A percentile compares a stretch with the other conserved stretches of the same genome.
Conservation (phyloP, 2,113 vertebrate species). For the Coptodon bakossiorum region DNA sequence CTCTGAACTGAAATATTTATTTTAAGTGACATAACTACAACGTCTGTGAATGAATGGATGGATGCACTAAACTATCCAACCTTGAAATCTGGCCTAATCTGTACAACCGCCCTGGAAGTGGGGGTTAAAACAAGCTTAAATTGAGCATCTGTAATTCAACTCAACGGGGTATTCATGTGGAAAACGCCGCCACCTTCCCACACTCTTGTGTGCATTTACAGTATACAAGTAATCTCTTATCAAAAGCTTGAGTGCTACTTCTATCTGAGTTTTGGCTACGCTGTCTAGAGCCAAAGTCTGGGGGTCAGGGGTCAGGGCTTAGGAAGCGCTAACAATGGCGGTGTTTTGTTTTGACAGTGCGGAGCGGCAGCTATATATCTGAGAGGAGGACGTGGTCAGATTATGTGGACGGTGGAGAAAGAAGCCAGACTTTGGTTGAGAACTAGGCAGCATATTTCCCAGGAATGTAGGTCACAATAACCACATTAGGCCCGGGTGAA, state of each 20-base stretch:
- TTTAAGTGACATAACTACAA: background rate
- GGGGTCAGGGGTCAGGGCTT: constrained; percentile 48
- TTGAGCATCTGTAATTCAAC: constrained; percentile 62
- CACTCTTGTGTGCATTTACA: constrained; percentile 54
- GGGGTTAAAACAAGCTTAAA: constrained; percentile 52
- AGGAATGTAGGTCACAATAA: constrained; percentile 70
- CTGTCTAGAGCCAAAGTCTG: constrained; percentile 3
- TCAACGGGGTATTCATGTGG: constrained; percentile 49
- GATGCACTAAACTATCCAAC: constrained; percentile 5
- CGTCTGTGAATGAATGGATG: background rate
- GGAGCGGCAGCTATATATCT: background rate
- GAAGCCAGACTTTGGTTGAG: constrained; percentile 28
- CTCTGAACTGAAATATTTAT: background rate
- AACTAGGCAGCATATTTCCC: constrained; percentile 33
- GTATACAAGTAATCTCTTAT: constrained; percentile 56
- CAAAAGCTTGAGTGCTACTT: constrained; percentile 26
- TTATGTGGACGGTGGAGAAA: constrained; percentile 11
- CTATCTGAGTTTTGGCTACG: constrained; percentile 24
- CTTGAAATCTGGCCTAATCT: constrained; percentile 43
- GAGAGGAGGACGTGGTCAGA: constrained; percentile 11
- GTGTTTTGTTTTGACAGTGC: constrained; percentile 47
- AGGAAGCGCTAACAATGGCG: constrained; percentile 63
- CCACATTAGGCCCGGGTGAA: constrained; percentile 58
- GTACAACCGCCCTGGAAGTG: background rate
- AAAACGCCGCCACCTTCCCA: constrained; percentile 60